Evolutionary conservation across 2,113 vertebrate species (phyloP), one percentile per base, ranked within the genome.

Genomic region (Menidia beryllina): DNA sequence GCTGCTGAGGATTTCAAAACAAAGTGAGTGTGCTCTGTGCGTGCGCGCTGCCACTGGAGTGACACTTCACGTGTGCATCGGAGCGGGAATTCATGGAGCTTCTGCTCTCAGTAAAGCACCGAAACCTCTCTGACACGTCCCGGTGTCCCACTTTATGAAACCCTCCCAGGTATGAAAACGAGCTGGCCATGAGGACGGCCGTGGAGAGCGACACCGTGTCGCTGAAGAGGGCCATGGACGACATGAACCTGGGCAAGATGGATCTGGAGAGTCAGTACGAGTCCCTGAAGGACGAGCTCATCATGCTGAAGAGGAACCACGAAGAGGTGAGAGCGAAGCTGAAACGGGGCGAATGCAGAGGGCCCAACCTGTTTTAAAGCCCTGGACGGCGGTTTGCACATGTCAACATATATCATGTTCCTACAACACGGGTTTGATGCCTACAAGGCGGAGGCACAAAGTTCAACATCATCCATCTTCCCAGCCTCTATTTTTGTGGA

Each of bases 1-100:
- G 94, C 95, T 2, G 93, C 93, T 1, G 95, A 97, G 2, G 96
- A 98, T 81, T 97, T 96, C 85, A 94, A 89, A 87, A 89, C 91
- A 72, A 98, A 96, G 96, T 98, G 90, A 96, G 92, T 89, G 5
- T 39, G 8, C 21, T 47, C 9, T 45, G 9, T 7, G 10, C 6
- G 21, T 60, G 14, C 54, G 26, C 39, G 1, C 14, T 3, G 56
- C 11, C 62, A 68, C 56, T 36, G 49, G 13, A 11, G 61, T 60
- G 63, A 64, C 54, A 69, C 48, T 41, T 86, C 5, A 60, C 57
- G 62, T 41, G 27, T 1, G 0, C 69, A 19, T 60, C 30, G 17
- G 47, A 66, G 19, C 1, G 19, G 39, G 24, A 21, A 68, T n/a
- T 64, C 20, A 7, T 49, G 62, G 0, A 56, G 55, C 45, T 57